These are phyloP conservation scores for Orestias chungarensis DNA, from an alignment of 2,797 vertebrate species.

Conservation along the genomic window DNA sequence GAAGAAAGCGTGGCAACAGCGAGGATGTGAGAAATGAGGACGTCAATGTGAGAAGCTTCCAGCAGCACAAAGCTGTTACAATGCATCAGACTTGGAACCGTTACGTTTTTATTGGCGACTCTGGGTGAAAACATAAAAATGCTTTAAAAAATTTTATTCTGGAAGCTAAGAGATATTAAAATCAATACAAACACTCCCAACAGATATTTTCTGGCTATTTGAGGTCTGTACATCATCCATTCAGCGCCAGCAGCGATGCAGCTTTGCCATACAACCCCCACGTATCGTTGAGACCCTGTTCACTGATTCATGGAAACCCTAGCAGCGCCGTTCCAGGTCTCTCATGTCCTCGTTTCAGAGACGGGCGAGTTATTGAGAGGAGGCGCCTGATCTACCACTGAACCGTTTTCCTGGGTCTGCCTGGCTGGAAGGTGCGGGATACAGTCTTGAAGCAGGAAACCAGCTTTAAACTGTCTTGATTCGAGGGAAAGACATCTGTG, in stretches of 20 bases:
- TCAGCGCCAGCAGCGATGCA: not conserved
- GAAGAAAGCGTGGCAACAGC: slow-evolving; percentile 5
- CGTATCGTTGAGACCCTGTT: slow-evolving; percentile 6
- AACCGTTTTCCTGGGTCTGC: slow-evolving; percentile 26
- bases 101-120: slow-evolving; percentile 45
- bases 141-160: no score
- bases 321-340: slow-evolving; percentile 19
- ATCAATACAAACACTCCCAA: not conserved
- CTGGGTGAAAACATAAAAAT: slow-evolving; percentile 7
- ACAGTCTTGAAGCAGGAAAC: slow-evolving; percentile 10
- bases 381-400: slow-evolving; percentile 23
- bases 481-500: slow-evolving; percentile 12
- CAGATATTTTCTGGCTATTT: not conserved
- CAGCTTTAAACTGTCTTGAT: not conserved
- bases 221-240: not conserved
- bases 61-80: slow-evolving; percentile 17
- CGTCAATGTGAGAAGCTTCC: slow-evolving; percentile 27
- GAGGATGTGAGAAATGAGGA: slow-evolving; percentile 37
- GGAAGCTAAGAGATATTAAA: not conserved
- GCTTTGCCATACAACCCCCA: not conserved
- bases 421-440: slow-evolving; percentile 4
- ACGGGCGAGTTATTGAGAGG: slow-evolving; percentile 52
- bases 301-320: not conserved
- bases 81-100: slow-evolving; percentile 16
- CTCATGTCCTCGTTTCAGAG: slow-evolving; percentile 59